Evolutionary conservation across 2,888 invertebrate genomes (phyloP), one percentile per base, ranked within the genome.

Genomic region (Heteromyza rotundicornis): DNA sequence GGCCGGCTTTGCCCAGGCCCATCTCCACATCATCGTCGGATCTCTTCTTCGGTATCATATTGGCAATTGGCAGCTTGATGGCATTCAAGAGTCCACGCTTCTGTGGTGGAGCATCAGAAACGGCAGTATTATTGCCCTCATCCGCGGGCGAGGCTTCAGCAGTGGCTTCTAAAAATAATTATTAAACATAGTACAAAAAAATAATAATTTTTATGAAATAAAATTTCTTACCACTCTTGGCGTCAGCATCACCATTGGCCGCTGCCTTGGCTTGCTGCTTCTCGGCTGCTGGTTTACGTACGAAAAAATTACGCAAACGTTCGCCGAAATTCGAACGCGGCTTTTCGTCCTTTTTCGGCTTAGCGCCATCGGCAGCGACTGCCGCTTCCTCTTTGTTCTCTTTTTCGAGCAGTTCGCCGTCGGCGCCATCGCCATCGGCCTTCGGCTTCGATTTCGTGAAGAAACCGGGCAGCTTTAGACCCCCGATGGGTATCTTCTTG

Each of bases 401-500:
- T 62, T 84, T 84, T 58, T 86, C 84, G 12, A 84, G 70, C 16
- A 84, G 79, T 64, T 85, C 85, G 36, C 84, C 84, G 67, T 86
- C 82, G 53, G 84, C 84, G 19, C 82, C 83, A 58, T 83, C 83
- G 27, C 80, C 88, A 89, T 92, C 82, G 85, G 87, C 69, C 87
- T 89, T 80, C 66, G 92, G 91, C 70, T 90, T 90, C 78, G 89
- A 89, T 71, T 90, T 89, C 64, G 89, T 90, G 75, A 92, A 92
- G 84, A 92, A 93, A 16, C 92, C 92, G 2, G 93, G 93, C 88
- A 93, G 90, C 84, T 92, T 92, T 68, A 93, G 91, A n/a, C 92
- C 93, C 55, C 92, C 93, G 74, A 92, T 93, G 2, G 93, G 93
- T 73, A 92, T 92, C 80, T 92, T 92, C 80, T 90, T 91, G 62